phyloP scores from a whole-genome alignment of 2,797 vertebrate species.

The Protosalanx chinensis region DNA sequence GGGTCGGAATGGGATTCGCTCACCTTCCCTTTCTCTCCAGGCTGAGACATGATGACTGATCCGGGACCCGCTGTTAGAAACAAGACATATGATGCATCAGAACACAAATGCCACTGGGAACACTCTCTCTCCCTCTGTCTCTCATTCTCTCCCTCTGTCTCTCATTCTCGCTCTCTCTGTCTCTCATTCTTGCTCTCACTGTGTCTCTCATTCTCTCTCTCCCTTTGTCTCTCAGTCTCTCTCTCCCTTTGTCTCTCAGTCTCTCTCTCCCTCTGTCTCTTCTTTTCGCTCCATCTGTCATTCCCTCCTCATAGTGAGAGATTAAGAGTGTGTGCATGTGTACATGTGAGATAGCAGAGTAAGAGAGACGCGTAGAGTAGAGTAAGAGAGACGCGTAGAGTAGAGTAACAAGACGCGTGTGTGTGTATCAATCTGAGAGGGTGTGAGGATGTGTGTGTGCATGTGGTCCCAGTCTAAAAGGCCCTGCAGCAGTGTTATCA shows the following conservation, averaged over 20 bases:
- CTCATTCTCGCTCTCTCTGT: background rate
- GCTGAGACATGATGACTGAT: slow-evolving; percentile 76
- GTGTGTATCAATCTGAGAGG: background rate
- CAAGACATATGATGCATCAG: background rate
- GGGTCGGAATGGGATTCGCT: slow-evolving; percentile 35
- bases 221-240: no score
- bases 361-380: slow-evolving; percentile 24
- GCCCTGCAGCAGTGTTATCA: no score
- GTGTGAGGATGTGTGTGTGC: slow-evolving; percentile 1
- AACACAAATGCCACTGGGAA: background rate
- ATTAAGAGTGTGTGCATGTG: background rate
- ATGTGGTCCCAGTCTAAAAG: background rate
- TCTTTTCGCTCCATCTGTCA: no score
- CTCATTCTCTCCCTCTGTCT: background rate
- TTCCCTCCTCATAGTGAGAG: no score
- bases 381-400: slow-evolving; percentile 32
- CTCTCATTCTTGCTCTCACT: background rate
- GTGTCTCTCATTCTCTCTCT: background rate
- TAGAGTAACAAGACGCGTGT: slow-evolving; percentile 32
- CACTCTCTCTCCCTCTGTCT: slow-evolving; percentile 3
- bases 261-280: no score
- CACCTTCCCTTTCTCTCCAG: slow-evolving; percentile 87
- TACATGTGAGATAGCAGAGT: slow-evolving; percentile 40
- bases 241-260: no score
- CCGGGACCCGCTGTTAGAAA: slow-evolving; percentile 55